Percentiles rank a stretch among this genome's conserved stretches.
These are phyloP conservation scores for Otolemur crassicaudatus DNA, from an alignment of 2,797 vertebrate genomes.

Conservation along the genomic window DNA sequence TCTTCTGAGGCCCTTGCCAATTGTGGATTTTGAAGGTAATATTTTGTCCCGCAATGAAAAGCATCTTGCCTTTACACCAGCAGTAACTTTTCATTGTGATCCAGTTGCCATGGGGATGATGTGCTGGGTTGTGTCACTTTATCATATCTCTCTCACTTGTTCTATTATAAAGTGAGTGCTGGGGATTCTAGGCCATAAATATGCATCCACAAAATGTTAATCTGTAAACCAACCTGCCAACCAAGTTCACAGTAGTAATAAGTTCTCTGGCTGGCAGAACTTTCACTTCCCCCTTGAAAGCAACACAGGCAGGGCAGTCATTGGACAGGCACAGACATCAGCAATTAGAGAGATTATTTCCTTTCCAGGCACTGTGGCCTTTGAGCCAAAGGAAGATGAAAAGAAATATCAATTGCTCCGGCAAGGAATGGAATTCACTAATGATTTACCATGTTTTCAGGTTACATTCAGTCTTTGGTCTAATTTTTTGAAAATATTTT, in stretches of 20 bases:
- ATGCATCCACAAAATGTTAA: slow-evolving; percentile 71
- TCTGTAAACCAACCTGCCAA: slow-evolving; percentile 69
- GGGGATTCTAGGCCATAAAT: slow-evolving; percentile 80
- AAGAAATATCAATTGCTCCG: background rate
- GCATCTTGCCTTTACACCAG: slow-evolving; percentile 41
- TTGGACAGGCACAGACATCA: too few relatives aligned
- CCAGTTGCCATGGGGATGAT: slow-evolving; percentile 83
- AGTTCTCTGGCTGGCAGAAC: background rate
- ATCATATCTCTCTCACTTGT: slow-evolving; percentile 70
- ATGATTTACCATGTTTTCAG: background rate
- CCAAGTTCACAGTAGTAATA: slow-evolving; percentile 60
- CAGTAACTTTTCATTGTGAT: slow-evolving; percentile 70
- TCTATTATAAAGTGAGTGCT: slow-evolving; percentile 76
- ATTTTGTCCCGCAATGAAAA: slow-evolving; percentile 48
- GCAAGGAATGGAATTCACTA: background rate
- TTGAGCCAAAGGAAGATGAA: slow-evolving; percentile 33
- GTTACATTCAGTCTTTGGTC: background rate
- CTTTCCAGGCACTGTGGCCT: background rate
- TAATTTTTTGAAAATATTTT: slow-evolving; percentile 53
- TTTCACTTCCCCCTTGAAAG: background rate
- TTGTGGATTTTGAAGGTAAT: background rate
- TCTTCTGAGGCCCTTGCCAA: background rate
- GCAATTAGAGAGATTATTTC: slow-evolving; percentile 17
- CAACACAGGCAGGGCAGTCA: background rate
- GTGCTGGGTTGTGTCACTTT: slow-evolving; percentile 65